Base-by-base conservation (phyloP, 2,113 vertebrate genomes). In the Phyllostomus discolor region DNA sequence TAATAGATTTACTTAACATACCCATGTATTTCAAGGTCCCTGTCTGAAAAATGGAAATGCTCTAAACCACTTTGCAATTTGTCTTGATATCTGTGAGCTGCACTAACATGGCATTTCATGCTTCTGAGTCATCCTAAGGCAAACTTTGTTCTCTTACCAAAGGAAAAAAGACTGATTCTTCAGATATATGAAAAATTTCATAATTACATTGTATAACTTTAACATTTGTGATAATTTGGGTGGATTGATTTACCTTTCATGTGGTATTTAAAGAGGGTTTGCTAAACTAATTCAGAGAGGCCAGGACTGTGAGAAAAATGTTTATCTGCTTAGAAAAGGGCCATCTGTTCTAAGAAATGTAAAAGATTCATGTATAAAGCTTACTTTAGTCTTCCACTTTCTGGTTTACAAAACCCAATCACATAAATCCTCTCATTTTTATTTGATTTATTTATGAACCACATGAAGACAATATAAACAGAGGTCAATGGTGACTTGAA, bases 221-320 rank as follows among this genome's bases (percentile, higher is more conserved):
- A 62, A 81, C 92, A 95, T 84, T 91, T 88, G 35, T 84, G 80
- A 92, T 95, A 62, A 59, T 84, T 93, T 96, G 43, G 52, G 76
- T 86, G 54, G 82, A 20, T 38, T 78, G 59, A 59, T 87, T 95
- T 80, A 59, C 38, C 57, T 94, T 87, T 93, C 16, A 79, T 33
- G 33, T 59, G 35, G 12, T 46, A 43, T 91, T 93, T 86, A 11
- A 24, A 89, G 90, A 84, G 24, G 17, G 17, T 80, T 93, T 94
- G 75, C 57, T 57, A 75, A 95, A 7, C 20, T 70, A 76, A 59
- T 91, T 75, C 50, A 43, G 46, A 85, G 50, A 89, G 72, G 31
- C 46, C 5, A 66, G 64, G 4, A 73, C 35, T 87, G 11, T 52
- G 50, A 81, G 48, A 64, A 79, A 41, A 70, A 73, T 79, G n/a